These are phyloP conservation scores for Oxycera nigricornis DNA, from an alignment of 2,888 invertebrate genomes.

Conservation along the genomic window DNA sequence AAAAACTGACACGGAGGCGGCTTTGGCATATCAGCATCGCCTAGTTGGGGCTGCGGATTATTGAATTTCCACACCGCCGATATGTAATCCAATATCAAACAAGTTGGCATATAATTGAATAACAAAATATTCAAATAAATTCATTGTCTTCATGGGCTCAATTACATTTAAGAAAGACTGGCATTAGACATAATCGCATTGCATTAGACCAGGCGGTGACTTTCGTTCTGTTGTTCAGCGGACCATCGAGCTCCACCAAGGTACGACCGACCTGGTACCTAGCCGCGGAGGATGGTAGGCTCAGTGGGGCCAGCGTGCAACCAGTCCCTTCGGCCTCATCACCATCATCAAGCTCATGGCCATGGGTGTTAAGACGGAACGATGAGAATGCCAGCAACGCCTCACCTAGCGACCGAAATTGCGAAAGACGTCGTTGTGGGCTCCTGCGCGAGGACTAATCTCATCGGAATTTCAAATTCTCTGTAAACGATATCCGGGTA, in stretches of 20 bases:
- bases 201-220: conserved; percentile 44
- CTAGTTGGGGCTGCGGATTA: conserved; percentile 12
- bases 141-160: conserved; percentile 48
- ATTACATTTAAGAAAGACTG: conserved; percentile 48
- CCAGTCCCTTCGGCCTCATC: conserved; percentile 8
- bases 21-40: not conserved
- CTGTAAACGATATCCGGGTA: conserved; percentile 46
- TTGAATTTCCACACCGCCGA: conserved; percentile 44
- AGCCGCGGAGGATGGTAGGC: not conserved
- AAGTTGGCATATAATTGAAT: conserved; percentile 46
- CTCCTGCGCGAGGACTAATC: conserved; percentile 43
- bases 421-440: conserved; percentile 31
- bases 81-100: conserved; percentile 45
- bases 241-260: conserved; percentile 6
- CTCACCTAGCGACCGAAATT: conserved; percentile 15
- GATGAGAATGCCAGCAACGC: conserved; percentile 6
- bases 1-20: not conserved
- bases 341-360: not conserved
- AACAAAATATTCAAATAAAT: conserved; percentile 47
- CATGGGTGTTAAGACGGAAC: conserved; percentile 24
- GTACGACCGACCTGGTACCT: not conserved
- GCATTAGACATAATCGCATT: conserved; percentile 47
- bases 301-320: conserved; percentile 24
- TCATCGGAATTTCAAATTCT: conserved; percentile 47
- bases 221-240: conserved; percentile 30